A percentile compares a stretch with the other conserved stretches of the same genome.
phyloP scores from a whole-genome alignment of 2,113 vertebrate species.

The Cnemophilus loriae region DNA sequence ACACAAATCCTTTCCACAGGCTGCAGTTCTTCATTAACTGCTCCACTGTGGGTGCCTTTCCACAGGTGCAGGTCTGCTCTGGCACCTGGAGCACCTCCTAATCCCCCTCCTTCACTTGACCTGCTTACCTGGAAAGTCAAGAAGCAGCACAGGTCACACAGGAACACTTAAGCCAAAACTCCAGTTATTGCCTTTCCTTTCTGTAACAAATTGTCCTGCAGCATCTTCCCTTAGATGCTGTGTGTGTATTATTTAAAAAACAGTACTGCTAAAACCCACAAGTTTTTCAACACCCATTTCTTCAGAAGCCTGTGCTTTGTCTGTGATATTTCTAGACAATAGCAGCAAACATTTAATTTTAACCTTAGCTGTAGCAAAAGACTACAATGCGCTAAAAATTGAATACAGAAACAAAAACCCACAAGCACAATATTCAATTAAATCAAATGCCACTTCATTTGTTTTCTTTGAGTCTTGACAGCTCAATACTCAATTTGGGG shows the following conservation, averaged over 20 bases:
- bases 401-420: background rate
- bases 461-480: conserved; percentile 23
- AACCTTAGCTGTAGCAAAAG: background rate
- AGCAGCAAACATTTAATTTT: background rate
- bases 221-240: background rate
- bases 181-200: background rate
- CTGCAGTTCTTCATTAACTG: background rate
- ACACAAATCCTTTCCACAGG: background rate
- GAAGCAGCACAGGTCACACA: background rate
- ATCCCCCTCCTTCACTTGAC: background rate
- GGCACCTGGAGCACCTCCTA: background rate
- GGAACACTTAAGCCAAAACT: background rate
- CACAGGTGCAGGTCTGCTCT: background rate
- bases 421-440: conserved; percentile 21
- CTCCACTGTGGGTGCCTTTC: background rate
- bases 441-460: conserved; percentile 31
- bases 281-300: background rate
- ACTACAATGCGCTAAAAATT: background rate
- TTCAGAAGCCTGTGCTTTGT: background rate
- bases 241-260: background rate
- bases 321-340: background rate
- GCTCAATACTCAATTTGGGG: background rate
- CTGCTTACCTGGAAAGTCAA: background rate
- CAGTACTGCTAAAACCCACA: background rate
- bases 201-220: background rate